Evolutionary conservation across 2,113 vertebrate genomes (phyloP).

Genomic region (Psophia crepitans): DNA sequence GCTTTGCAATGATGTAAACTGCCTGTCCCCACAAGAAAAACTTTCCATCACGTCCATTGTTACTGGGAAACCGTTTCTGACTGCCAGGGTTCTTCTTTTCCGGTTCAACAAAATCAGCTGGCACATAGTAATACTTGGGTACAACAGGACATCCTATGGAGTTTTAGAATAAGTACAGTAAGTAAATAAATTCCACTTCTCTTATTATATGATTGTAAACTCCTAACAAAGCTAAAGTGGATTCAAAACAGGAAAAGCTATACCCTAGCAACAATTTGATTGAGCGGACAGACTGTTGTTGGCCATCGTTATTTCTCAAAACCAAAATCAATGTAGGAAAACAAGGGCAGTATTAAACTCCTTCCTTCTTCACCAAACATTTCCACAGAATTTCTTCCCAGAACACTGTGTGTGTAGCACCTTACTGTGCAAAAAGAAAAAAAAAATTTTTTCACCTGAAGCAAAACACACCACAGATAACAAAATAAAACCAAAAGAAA

Average conservation of each 20-base stretch:
- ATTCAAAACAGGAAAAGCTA: not conserved
- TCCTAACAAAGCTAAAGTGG: not conserved
- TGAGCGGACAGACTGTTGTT: not conserved
- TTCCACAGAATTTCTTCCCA: not conserved
- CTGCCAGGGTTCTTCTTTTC: constrained; percentile 91
- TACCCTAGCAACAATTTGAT: not conserved
- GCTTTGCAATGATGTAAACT: constrained; percentile 88
- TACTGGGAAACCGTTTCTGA: constrained; percentile 94
- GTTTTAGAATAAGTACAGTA: constrained; percentile 14
- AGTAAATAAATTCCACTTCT: not conserved
- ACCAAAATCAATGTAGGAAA: not conserved
- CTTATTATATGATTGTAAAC: not conserved
- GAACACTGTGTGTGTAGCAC: not conserved
- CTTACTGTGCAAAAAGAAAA: not conserved
- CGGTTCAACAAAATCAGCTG: constrained; percentile 90
- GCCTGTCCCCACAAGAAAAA: constrained; percentile 96
- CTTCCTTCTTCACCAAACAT: not conserved
- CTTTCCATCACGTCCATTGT: constrained; percentile 88
- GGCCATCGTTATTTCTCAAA: not conserved
- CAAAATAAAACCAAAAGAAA: not conserved
- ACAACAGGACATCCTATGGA: constrained; percentile 84
- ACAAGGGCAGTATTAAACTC: not conserved
- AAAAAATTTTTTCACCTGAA: not conserved
- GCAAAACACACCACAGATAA: not conserved
- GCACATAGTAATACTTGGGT: constrained; percentile 95